phyloP scores from a whole-genome alignment of 2,113 vertebrate species.

The Taxidea taxus region DNA sequence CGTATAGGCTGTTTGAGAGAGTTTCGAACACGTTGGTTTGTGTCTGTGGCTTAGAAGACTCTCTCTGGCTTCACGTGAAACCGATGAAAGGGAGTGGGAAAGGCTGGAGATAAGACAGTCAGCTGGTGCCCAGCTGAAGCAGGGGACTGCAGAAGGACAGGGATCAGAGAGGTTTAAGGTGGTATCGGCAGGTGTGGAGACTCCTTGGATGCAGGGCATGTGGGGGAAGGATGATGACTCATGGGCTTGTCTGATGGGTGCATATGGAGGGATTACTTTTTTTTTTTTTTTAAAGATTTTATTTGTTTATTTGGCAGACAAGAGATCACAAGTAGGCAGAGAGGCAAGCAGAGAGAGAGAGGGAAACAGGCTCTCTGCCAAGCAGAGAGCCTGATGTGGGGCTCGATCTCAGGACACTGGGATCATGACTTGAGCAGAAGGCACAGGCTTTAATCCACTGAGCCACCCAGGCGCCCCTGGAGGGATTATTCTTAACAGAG shows the following conservation, averaged over 20 bases:
- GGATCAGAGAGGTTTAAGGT: background rate
- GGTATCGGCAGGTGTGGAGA: fast-evolving
- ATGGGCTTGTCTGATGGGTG: background rate
- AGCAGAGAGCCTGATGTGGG: too few relatives aligned
- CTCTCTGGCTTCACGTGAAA: background rate
- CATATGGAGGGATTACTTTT: background rate
- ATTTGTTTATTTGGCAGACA: too few relatives aligned
- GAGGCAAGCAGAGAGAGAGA: too few relatives aligned
- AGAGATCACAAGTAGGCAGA: too few relatives aligned
- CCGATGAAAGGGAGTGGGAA: background rate
- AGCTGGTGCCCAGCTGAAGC: background rate
- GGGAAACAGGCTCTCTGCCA: too few relatives aligned
- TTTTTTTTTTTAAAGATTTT: too few relatives aligned
- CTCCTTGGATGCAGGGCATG: background rate
- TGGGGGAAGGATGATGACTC: background rate
- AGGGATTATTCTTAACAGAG: background rate
- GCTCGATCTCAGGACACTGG: too few relatives aligned
- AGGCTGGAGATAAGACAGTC: background rate
- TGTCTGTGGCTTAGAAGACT: background rate
- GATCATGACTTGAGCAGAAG: too few relatives aligned
- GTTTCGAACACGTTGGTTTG: background rate
- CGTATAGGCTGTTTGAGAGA: background rate
- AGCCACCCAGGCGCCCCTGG: too few relatives aligned
- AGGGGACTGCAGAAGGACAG: background rate
- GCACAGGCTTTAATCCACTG: too few relatives aligned